phyloP scores from a whole-genome alignment of 2,888 invertebrate genomes.

The Portevinia maculata region DNA sequence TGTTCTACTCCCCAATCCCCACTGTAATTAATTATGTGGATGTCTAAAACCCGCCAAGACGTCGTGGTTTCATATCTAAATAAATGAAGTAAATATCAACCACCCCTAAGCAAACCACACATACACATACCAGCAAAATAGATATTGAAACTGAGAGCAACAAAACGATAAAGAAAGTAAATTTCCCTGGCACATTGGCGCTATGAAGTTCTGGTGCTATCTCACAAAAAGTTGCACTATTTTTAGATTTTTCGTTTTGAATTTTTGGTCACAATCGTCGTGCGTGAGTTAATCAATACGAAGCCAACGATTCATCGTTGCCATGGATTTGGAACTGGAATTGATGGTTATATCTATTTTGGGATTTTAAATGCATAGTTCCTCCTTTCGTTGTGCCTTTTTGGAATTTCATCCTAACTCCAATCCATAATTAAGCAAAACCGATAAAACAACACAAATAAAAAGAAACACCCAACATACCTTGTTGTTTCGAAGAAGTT shows the following conservation, averaged over 20 bases:
- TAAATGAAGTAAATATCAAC: neutral
- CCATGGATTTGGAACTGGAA: neutral
- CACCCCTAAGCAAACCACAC: neutral
- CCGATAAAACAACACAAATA: neutral
- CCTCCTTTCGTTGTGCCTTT: slow-evolving; percentile 17
- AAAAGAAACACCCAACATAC: slow-evolving; percentile 83
- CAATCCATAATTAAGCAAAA: slow-evolving; percentile 2
- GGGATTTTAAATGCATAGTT: neutral
- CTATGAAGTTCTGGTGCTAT: neutral
- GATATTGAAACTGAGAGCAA: neutral
- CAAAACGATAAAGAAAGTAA: slow-evolving; percentile 17
- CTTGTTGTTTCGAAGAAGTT: slow-evolving; percentile 96
- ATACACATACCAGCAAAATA: too few species aligned
- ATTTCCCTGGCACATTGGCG: slow-evolving; percentile 12
- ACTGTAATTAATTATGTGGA: too few species aligned
- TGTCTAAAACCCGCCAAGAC: too few species aligned
- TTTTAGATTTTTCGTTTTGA: slow-evolving; percentile 30
- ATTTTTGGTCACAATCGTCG: slow-evolving; percentile 10
- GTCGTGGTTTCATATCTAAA: too few species aligned
- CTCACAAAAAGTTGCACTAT: slow-evolving; percentile 24
- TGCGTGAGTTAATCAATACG: slow-evolving; percentile 39
- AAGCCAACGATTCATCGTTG: slow-evolving; percentile 21
- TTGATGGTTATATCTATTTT: neutral
- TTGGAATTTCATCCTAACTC: slow-evolving; percentile 7
- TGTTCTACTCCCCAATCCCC: too few species aligned